phyloP scores from a whole-genome alignment of 2,888 invertebrate genomes.

The Pandemis heparana region DNA sequence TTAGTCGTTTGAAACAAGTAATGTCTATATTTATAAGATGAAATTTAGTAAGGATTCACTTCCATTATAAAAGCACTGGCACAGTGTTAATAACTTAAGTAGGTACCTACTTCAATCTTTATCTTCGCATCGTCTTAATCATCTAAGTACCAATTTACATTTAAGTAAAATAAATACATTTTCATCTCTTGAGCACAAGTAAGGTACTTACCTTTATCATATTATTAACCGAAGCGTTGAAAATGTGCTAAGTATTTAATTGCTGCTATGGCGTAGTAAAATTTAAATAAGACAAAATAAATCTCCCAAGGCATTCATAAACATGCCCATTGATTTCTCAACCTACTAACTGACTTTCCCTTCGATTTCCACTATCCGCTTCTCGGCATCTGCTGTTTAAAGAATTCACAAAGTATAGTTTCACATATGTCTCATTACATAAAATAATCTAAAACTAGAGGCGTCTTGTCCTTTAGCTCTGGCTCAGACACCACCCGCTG shows the following conservation, averaged over 20 bases:
- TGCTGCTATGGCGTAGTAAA: background rate
- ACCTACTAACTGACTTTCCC: slow-evolving; percentile 9
- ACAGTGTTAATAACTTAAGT: no score
- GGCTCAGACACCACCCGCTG: slow-evolving; percentile 77
- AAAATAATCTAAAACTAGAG: slow-evolving; percentile 49
- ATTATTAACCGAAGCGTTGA: background rate
- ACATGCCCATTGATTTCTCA: slow-evolving; percentile 6
- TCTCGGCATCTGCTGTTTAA: background rate
- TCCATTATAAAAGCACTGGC: no score
- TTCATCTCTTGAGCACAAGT: no score
- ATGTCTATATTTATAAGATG: no score
- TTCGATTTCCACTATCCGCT: slow-evolving; percentile 8
- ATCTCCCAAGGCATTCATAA: background rate
- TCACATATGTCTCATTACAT: background rate
- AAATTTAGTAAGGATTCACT: no score
- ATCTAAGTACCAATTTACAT: no score
- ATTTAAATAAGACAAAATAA: slow-evolving; percentile 7
- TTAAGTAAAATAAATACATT: no score
- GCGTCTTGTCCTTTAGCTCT: slow-evolving; percentile 59
- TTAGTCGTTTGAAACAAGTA: no score
- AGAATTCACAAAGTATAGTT: background rate
- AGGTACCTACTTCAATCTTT: no score
- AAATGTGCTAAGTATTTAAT: background rate
- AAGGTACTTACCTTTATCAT: background rate
- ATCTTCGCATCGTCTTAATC: no score